Conservation (phyloP, 2,113 vertebrate species). For the Lamprotornis superbus region DNA sequence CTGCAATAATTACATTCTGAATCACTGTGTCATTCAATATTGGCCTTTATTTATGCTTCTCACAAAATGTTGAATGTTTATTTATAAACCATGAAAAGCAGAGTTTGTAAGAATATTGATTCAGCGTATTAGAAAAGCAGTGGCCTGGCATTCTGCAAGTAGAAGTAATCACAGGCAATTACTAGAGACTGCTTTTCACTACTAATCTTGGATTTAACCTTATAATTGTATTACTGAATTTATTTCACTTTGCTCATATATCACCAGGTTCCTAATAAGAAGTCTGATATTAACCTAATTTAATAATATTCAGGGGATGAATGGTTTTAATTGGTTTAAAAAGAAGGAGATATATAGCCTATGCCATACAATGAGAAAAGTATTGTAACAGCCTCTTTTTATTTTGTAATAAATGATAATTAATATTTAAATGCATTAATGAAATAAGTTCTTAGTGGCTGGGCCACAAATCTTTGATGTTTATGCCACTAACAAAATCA, state of each 20-base stretch:
- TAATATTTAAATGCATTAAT: constrained; percentile 52
- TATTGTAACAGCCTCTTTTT: constrained; percentile 12
- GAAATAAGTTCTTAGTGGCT: constrained; percentile 12
- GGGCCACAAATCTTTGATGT: constrained; percentile 14
- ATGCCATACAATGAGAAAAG: neutral
- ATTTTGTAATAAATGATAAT: constrained; percentile 44
- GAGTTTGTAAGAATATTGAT: constrained; percentile 66
- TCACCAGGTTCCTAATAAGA: constrained; percentile 33
- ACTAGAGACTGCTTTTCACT: constrained; percentile 49
- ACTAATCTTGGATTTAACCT: constrained; percentile 49
- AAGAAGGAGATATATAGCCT: constrained; percentile 1
- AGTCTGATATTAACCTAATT: constrained; percentile 44
- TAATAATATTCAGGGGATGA: constrained; percentile 45
- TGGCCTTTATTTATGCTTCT: constrained; percentile 63
- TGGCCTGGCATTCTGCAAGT: constrained; percentile 39
- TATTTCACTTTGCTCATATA: constrained; percentile 32
- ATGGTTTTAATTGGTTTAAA: constrained; percentile 52
- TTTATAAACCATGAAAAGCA: constrained; percentile 66
- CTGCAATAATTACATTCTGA: constrained; percentile 53
- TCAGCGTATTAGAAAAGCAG: constrained; percentile 23
- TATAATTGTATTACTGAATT: constrained; percentile 52
- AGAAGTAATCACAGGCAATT: constrained; percentile 65
- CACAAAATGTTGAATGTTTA: constrained; percentile 45
- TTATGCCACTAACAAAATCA: constrained; percentile 25
- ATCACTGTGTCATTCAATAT: constrained; percentile 59